Evolutionary conservation across 1,140 invertebrate genomes (phyloP).

Genomic region (Lerema accius): DNA sequence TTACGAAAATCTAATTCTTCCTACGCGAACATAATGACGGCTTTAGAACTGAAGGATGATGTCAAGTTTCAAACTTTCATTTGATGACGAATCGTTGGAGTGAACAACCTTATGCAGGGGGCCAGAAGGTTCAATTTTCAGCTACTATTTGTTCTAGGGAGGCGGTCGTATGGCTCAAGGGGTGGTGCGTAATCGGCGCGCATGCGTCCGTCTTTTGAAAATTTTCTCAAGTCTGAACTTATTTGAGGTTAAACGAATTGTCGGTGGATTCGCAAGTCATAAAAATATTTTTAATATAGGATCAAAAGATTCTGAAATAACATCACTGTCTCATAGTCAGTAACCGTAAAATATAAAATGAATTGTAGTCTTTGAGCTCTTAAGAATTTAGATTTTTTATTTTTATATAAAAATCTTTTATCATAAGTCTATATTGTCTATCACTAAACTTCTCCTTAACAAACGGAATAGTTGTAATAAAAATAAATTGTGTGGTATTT

Average conservation of each 20-base stretch:
- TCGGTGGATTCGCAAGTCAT: conserved; percentile 15
- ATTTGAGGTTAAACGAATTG: conserved; percentile 45
- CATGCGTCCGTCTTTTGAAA: conserved; percentile 74
- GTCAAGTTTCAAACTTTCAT: conserved; percentile 60
- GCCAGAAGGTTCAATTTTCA: conserved; percentile 71
- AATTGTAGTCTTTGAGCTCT: conserved; percentile 10
- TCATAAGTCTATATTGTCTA: too few species aligned
- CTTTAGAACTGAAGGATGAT: conserved; percentile 74
- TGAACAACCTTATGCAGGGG: conserved; percentile 59
- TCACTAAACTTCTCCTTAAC: too few species aligned
- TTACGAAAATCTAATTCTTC: conserved; percentile 76
- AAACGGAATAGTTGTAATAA: too few species aligned
- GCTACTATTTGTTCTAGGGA: conserved; percentile 59
- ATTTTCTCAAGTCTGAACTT: conserved; percentile 65
- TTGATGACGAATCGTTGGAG: conserved; percentile 48
- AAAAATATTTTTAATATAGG: conserved; percentile 1
- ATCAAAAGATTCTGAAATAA: neutral
- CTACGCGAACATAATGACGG: conserved; percentile 74
- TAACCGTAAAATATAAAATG: conserved; percentile 6
- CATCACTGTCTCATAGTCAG: conserved; percentile 2
- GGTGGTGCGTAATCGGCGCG: conserved; percentile 77
- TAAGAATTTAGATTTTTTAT: too few species aligned
- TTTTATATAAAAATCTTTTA: too few species aligned
- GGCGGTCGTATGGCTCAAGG: conserved; percentile 78
- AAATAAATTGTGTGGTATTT: too few species aligned